These are phyloP conservation scores for Lepus americanus DNA, from an alignment of 2,113 vertebrate genomes.

Conservation along the genomic window DNA sequence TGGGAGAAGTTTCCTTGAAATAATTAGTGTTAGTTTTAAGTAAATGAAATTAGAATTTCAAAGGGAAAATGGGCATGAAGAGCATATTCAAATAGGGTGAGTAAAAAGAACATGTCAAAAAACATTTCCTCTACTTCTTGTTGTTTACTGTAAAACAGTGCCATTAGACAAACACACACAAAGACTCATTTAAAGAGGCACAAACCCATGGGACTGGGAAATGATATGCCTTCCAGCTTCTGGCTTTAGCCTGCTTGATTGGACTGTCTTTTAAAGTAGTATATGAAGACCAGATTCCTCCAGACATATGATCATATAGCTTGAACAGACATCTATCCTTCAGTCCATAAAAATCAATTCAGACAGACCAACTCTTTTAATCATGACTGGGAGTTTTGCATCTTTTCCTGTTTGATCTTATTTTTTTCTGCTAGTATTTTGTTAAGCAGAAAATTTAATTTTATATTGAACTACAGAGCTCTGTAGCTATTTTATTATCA, in stretches of 20 bases:
- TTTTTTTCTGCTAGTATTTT: conserved; percentile 55
- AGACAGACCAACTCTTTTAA: conserved; percentile 36
- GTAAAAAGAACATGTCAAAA: conserved; percentile 28
- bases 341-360: conserved; percentile 1
- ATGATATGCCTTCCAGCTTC: not conserved
- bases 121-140: not conserved
- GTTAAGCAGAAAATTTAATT: conserved; percentile 66
- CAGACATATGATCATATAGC: conserved; percentile 23
- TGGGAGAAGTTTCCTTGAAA: conserved; percentile 47
- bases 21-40: conserved; percentile 59
- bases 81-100: not conserved
- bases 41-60: conserved; percentile 72
- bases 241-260: not conserved
- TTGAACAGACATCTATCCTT: not conserved
- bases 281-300: conserved; percentile 44
- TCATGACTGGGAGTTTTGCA: not conserved
- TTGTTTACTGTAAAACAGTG: conserved; percentile 16
- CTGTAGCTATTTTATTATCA: conserved; percentile 42
- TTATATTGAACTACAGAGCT: conserved; percentile 50
- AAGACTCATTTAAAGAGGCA: conserved; percentile 1
- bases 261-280: not conserved
- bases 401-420: conserved; percentile 1
- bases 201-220: not conserved
- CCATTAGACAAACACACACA: not conserved
- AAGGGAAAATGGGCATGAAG: conserved; percentile 35